phyloP scores from a whole-genome alignment of 2,797 vertebrate genomes.

The Anas acuta region DNA sequence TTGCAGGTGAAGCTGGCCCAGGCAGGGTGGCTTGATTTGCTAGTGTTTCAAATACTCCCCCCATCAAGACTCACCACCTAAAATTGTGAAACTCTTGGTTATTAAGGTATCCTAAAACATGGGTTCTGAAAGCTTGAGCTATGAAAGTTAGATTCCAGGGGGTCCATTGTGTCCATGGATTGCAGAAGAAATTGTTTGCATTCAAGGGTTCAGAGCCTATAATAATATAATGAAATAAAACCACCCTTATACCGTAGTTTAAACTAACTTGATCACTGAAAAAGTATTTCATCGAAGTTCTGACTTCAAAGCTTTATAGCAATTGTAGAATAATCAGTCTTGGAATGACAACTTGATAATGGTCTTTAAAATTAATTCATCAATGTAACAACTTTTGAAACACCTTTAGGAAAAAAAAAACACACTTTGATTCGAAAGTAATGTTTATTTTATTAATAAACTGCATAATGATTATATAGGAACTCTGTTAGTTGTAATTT shows the following conservation, averaged over 20 bases:
- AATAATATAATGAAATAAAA: background rate
- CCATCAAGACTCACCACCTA: background rate
- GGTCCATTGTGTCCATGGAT: background rate
- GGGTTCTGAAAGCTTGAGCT: background rate
- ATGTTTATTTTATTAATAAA: background rate
- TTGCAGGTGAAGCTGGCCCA: background rate
- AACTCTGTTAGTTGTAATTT: background rate
- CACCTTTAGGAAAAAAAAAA: background rate
- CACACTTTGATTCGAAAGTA: background rate
- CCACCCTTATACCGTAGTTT: background rate
- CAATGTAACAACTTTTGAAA: background rate
- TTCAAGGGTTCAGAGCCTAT: background rate
- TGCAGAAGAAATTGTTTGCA: background rate
- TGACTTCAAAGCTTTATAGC: background rate
- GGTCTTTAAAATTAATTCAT: background rate
- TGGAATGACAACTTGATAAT: background rate
- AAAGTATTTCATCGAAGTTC: background rate
- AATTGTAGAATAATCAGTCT: background rate
- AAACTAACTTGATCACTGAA: background rate
- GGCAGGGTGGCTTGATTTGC: background rate
- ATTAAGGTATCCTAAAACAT: background rate
- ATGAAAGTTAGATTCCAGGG: background rate
- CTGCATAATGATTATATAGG: background rate
- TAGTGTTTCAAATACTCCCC: background rate
- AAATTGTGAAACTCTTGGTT: background rate